phyloP scores from a whole-genome alignment of 2,888 invertebrate genomes.

The Cetonia aurata region DNA sequence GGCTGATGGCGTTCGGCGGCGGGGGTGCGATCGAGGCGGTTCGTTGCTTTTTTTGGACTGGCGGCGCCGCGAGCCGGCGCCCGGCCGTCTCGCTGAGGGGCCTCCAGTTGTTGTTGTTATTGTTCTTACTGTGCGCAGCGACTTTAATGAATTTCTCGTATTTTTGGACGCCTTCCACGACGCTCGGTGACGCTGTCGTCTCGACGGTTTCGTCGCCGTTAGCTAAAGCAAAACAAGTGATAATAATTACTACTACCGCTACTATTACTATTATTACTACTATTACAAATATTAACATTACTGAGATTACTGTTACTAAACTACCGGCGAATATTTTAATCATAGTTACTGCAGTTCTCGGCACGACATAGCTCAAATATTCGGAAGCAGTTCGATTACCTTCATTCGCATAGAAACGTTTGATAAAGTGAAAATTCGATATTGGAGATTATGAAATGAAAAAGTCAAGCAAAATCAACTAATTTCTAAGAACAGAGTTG shows the following conservation, averaged over 20 bases:
- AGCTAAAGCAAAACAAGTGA: slow-evolving; percentile 42
- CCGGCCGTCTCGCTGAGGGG: neutral
- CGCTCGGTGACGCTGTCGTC: neutral
- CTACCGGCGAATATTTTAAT: slow-evolving; percentile 1
- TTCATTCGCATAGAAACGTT: too few relatives aligned
- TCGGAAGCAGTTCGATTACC: neutral
- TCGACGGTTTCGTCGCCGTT: slow-evolving; percentile 3
- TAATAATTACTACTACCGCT: slow-evolving; percentile 37
- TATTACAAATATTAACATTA: slow-evolving; percentile 6
- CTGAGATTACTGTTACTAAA: neutral
- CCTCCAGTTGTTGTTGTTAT: slow-evolving; percentile 21
- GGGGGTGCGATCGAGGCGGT: neutral
- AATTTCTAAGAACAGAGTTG: too few relatives aligned
- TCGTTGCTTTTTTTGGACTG: slow-evolving; percentile 42
- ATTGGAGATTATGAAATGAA: too few relatives aligned
- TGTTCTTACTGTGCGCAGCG: slow-evolving; percentile 38
- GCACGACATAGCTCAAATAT: slow-evolving; percentile 5
- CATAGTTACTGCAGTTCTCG: slow-evolving; percentile 1
- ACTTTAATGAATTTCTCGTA: slow-evolving; percentile 43
- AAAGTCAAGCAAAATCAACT: too few relatives aligned
- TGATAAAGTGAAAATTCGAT: too few relatives aligned
- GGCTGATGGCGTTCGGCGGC: slow-evolving; percentile 13
- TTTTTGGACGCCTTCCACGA: slow-evolving; percentile 42
- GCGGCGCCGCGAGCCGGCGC: neutral
- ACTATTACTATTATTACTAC: slow-evolving; percentile 19